Evolutionary conservation across 2,888 invertebrate species (phyloP).

Genomic region (Abscondita cerata): DNA sequence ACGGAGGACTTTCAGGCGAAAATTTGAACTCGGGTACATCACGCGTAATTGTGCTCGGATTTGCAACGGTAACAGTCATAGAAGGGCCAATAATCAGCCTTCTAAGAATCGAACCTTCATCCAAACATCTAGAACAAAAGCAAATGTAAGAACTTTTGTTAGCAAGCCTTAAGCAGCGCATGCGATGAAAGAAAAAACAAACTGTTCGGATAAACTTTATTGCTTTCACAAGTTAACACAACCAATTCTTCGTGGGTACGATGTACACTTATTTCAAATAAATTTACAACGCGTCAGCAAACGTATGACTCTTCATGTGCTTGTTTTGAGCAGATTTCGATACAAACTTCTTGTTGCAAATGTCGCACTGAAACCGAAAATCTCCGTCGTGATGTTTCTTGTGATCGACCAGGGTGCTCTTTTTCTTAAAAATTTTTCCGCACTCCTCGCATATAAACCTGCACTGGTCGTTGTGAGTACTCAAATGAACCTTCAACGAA

Average conservation of each 20-base stretch:
- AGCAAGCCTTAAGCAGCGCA: too few relatives aligned
- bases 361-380: slow-evolving; percentile 62
- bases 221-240: too few relatives aligned
- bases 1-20: not conserved
- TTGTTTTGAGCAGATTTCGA: slow-evolving; percentile 57
- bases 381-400: slow-evolving; percentile 64
- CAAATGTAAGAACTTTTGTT: slow-evolving; percentile 4
- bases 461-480: slow-evolving; percentile 52
- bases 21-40: too few relatives aligned
- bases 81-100: slow-evolving; percentile 31
- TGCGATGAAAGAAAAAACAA: not conserved
- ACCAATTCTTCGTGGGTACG: too few relatives aligned
- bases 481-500: slow-evolving; percentile 52
- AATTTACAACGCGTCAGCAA: slow-evolving; percentile 36
- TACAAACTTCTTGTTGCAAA: slow-evolving; percentile 64
- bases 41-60: not conserved
- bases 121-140: slow-evolving; percentile 32
- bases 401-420: slow-evolving; percentile 61
- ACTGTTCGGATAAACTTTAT: too few relatives aligned
- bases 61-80: slow-evolving; percentile 28
- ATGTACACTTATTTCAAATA: too few relatives aligned
- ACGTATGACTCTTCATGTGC: slow-evolving; percentile 60
- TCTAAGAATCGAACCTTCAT: slow-evolving; percentile 23
- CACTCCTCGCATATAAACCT: slow-evolving; percentile 39
- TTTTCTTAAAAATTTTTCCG: slow-evolving; percentile 53